Conservation (phyloP, 35 echinoderm and acorn worm species). For the Ophioderma brevispina region DNA sequence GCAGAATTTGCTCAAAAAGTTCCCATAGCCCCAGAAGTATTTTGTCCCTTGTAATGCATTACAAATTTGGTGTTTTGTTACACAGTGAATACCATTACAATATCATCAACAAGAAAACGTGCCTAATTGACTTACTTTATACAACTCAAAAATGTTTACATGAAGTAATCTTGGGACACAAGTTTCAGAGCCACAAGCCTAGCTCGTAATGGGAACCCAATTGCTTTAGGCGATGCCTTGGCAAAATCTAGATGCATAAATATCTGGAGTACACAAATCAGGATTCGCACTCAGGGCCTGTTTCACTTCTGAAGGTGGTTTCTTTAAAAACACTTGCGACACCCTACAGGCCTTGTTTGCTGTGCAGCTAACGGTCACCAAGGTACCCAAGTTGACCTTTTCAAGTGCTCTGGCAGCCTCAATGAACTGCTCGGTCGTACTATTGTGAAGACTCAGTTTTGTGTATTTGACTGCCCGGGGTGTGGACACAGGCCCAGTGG, state of each 20-base stretch:
- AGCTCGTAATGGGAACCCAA: not conserved
- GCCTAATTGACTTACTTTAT: not conserved
- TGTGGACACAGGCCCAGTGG: not conserved
- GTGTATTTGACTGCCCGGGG: not conserved
- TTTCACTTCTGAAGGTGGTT: not conserved
- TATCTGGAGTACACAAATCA: not conserved
- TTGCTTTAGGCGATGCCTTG: not conserved
- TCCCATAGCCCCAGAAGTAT: too few relatives aligned
- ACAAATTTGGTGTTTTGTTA: too few relatives aligned
- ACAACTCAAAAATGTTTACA: not conserved
- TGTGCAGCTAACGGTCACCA: not conserved
- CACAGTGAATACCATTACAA: too few relatives aligned
- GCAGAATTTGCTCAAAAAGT: too few relatives aligned
- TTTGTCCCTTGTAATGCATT: too few relatives aligned
- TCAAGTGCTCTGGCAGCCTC: not conserved
- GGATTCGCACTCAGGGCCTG: not conserved
- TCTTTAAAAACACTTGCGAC: not conserved
- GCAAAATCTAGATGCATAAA: not conserved
- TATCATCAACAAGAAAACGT: too few relatives aligned
- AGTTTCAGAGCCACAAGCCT: not conserved
- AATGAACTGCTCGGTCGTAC: not conserved
- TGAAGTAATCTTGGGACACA: not conserved
- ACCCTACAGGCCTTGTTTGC: not conserved
- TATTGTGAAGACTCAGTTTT: not conserved
- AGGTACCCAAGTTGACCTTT: not conserved